Conservation (phyloP, 2,113 vertebrate species). For the Erpornis zantholeuca region DNA sequence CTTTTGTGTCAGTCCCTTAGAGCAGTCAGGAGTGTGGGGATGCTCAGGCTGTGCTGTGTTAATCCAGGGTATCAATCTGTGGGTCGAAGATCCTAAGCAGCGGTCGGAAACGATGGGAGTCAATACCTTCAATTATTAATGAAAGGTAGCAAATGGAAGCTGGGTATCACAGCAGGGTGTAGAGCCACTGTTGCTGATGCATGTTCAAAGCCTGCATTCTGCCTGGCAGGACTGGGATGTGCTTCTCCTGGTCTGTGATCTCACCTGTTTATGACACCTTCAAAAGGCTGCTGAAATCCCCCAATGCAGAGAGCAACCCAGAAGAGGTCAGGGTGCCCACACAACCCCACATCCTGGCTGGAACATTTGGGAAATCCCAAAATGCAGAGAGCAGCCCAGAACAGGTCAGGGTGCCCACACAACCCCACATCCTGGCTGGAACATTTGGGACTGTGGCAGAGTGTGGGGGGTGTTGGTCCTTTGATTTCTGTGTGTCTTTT, state of each 20-base stretch:
- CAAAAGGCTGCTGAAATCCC: background rate
- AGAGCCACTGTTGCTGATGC: background rate
- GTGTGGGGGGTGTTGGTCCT: background rate
- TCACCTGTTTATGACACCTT: background rate
- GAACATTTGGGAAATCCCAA: background rate
- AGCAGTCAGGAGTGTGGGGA: background rate
- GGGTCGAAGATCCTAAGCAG: background rate
- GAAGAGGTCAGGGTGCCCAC: background rate
- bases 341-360: background rate
- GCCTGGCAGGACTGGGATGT: background rate
- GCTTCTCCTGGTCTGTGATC: background rate
- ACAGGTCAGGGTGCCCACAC: background rate
- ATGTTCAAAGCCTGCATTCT: background rate
- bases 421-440: background rate
- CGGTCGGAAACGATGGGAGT: background rate
- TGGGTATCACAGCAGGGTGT: slow-evolving; percentile 23
- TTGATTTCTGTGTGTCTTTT: background rate
- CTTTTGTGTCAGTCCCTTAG: slow-evolving; percentile 22
- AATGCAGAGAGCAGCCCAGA: background rate
- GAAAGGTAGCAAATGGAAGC: slow-evolving; percentile 18
- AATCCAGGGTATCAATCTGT: background rate
- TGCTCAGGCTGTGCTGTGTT: background rate
- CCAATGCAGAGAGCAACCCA: background rate
- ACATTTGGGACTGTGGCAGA: background rate
- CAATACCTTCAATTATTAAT: slow-evolving; percentile 72